Evolutionary conservation across 2,797 vertebrate genomes (phyloP).

Genomic region (Otolemur crassicaudatus): DNA sequence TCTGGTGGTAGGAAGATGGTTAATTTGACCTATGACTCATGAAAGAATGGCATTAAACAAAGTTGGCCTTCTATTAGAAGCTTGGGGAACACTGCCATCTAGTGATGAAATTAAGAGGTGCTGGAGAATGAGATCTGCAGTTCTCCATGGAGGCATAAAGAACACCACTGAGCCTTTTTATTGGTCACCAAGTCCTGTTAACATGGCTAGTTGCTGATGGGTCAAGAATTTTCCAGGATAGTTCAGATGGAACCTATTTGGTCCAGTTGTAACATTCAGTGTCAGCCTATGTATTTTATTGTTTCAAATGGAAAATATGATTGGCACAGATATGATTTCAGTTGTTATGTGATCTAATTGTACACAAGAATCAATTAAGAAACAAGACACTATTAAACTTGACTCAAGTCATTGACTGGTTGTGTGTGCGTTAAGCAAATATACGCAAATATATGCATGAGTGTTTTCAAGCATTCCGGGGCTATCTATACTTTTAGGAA

Average conservation of each 20-base stretch:
- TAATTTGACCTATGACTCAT: slow-evolving; percentile 11
- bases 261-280: neutral
- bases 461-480: neutral
- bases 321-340: neutral
- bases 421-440: slow-evolving; percentile 8
- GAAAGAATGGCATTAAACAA: neutral
- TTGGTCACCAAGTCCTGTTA: neutral
- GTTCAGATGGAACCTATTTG: slow-evolving; percentile 38
- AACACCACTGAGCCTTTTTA: neutral
- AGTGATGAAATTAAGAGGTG: slow-evolving; percentile 39
- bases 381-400: slow-evolving; percentile 27
- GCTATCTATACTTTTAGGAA: neutral
- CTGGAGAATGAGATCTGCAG: neutral
- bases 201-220: neutral
- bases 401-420: neutral
- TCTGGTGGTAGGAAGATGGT: slow-evolving; percentile 27
- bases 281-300: neutral
- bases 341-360: slow-evolving; percentile 7
- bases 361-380: slow-evolving; percentile 37
- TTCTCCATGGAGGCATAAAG: neutral
- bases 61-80: neutral
- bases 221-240: neutral
- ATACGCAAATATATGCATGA: neutral
- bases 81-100: slow-evolving; percentile 73
- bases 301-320: slow-evolving; percentile 43